Evolutionary conservation across 2,113 vertebrate genomes (phyloP), one percentile per base, ranked within the genome.

Genomic region (Anolis sagrei): DNA sequence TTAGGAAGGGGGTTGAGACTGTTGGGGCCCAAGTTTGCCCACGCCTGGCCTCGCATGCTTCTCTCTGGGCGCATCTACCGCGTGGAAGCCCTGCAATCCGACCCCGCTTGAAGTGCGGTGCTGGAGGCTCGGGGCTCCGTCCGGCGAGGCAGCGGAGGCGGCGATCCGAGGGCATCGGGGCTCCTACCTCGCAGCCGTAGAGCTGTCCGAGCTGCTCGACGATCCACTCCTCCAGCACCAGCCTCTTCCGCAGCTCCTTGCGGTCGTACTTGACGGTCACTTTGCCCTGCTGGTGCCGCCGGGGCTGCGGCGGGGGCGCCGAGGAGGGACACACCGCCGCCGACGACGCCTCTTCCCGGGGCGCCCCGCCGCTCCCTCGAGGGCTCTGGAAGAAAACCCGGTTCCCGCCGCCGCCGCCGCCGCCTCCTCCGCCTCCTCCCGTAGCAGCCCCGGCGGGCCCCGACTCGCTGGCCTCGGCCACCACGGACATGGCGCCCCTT

Each of bases 261-360:
- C 98, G 97, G 92, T 99, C 98, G 93, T 99, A 99, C 96, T 99
- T 99, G 92, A 99, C 98, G 29, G 98, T 99, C 95, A 99, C 98
- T 96, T 99, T 99, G 54, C 98, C 98, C 90, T 98, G 98, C 93
- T 96, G 98, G 93, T 97, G 98, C 86, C 97, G 97, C 85, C 95
- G 93, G 92, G 95, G 95, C 81, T 95, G 96, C 86, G 93, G 95
- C 86, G 86, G 92, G 13, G 54, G 3, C 89, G 77, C 89, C 6
- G 88, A 76, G 76, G 91, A 70, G n/a, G 91, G 90, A 82, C 88
- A 44, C 39, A 44, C 39, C 39, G 5, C 79, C 61, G 87, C 90
- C 82, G 92, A 76, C 7, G 49, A 54, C 10, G 14, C 54, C 79
- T 95, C 92, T 90, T 93, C 92, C 83, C 92, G 91, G 76, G 91